A percentile compares a stretch with the other conserved stretches of the same genome.
Conservation (phyloP, 2,113 vertebrate genomes). For the Ailurus styani region DNA sequence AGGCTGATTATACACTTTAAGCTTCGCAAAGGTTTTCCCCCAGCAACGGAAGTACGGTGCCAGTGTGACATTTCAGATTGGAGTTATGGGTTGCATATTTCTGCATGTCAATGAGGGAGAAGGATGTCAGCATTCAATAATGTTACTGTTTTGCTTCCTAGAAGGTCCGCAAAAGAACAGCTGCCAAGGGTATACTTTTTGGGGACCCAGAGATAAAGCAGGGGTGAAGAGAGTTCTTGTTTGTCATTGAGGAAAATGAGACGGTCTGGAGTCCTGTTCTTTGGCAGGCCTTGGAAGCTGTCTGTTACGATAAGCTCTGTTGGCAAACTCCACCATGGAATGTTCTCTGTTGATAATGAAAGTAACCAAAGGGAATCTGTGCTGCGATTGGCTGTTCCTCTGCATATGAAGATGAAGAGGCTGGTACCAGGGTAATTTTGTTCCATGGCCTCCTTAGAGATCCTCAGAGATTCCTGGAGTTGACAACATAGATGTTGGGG, state of each 20-base stretch:
- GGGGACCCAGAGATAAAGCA: constrained; percentile 26
- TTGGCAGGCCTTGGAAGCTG: constrained; percentile 34
- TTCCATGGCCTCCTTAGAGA: neutral
- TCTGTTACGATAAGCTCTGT: constrained; percentile 50
- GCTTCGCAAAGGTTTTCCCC: constrained; percentile 38
- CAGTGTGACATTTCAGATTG: constrained; percentile 47
- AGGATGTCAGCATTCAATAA: constrained; percentile 30
- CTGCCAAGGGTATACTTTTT: constrained; percentile 34
- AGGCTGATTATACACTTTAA: constrained; percentile 36
- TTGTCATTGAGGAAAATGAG: constrained; percentile 49
- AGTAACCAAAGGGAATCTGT: constrained; percentile 32
- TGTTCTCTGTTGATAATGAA: constrained; percentile 56
- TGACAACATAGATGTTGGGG: neutral
- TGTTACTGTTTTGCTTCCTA: constrained; percentile 48
- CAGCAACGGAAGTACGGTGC: neutral
- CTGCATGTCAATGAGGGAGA: constrained; percentile 48
- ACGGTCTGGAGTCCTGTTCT: constrained; percentile 47
- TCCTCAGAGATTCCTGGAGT: neutral
- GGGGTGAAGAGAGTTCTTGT: constrained; percentile 43
- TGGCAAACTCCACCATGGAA: constrained; percentile 29
- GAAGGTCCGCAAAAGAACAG: constrained; percentile 37
- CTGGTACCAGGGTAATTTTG: neutral
- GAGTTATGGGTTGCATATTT: constrained; percentile 48
- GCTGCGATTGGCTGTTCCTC: neutral
- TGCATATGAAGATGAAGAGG: neutral